These are phyloP conservation scores for Homalodisca vitripennis DNA, from an alignment of 1,140 invertebrate genomes.

Conservation along the genomic window DNA sequence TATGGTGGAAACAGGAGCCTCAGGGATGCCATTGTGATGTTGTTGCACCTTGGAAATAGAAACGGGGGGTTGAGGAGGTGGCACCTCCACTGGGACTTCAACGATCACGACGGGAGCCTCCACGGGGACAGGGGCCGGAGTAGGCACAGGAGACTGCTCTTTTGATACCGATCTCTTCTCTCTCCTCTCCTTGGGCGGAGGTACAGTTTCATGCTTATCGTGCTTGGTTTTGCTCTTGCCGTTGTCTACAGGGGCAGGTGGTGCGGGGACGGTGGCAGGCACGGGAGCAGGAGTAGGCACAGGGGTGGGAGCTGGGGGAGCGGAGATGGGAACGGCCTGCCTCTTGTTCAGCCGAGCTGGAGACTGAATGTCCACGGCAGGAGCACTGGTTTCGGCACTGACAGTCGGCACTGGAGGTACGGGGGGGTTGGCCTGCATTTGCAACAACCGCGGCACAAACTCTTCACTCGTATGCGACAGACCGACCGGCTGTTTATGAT, in stretches of 20 bases:
- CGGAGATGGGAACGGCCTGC: neutral
- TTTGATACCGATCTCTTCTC: slow-evolving; percentile 2
- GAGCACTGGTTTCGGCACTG: slow-evolving; percentile 9
- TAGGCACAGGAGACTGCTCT: neutral
- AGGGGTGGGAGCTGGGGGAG: neutral
- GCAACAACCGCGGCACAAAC: neutral
- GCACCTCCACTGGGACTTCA: neutral
- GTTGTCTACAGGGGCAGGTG: neutral
- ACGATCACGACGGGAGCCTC: too few species aligned
- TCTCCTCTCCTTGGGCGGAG: slow-evolving; percentile 2
- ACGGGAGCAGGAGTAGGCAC: neutral
- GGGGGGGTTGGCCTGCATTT: too few species aligned
- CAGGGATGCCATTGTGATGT: too few species aligned
- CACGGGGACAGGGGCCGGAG: neutral
- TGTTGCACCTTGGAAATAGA: neutral
- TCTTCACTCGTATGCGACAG: slow-evolving; percentile 12
- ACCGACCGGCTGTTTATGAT: slow-evolving; percentile 9
- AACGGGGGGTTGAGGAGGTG: neutral
- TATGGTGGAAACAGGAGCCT: too few species aligned
- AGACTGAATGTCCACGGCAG: neutral
- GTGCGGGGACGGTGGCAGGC: neutral
- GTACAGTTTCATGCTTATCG: neutral
- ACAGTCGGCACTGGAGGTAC: neutral
- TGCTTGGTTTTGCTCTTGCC: neutral
- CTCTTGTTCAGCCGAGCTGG: neutral